Evolutionary conservation across 2,888 invertebrate species (phyloP).

Genomic region (Archips crataeganus): DNA sequence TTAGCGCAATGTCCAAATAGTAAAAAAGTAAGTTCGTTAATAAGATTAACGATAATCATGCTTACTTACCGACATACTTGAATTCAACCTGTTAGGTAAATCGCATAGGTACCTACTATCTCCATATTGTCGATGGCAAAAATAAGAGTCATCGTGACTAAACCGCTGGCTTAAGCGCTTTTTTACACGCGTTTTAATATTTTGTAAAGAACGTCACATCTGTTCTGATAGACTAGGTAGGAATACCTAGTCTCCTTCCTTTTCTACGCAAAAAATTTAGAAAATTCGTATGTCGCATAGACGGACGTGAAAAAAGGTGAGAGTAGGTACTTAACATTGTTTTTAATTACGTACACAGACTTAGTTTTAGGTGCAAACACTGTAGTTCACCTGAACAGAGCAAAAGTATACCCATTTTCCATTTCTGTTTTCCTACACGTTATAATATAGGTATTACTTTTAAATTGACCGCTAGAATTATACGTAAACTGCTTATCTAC

Average conservation of each 20-base stretch:
- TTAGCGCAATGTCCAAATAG: background rate
- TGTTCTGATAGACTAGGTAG: too few relatives aligned
- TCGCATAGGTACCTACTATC: background rate
- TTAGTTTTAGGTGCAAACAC: too few relatives aligned
- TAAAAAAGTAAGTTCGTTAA: background rate
- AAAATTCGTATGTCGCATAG: too few relatives aligned
- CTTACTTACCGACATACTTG: background rate
- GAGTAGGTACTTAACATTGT: too few relatives aligned
- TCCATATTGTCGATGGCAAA: background rate
- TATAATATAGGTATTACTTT: background rate
- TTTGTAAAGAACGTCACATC: background rate
- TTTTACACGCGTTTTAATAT: background rate
- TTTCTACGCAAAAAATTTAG: too few relatives aligned
- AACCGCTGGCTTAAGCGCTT: background rate
- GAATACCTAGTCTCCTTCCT: too few relatives aligned
- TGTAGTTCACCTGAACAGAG: too few relatives aligned
- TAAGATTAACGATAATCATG: background rate
- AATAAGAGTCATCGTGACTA: conserved; percentile 3
- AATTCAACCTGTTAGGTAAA: background rate
- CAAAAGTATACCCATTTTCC: background rate
- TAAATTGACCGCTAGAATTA: too few relatives aligned
- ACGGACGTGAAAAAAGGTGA: too few relatives aligned
- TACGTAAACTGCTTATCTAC: background rate
- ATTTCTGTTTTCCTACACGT: too few relatives aligned
- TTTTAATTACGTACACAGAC: too few relatives aligned